Evolutionary conservation across 2,113 vertebrate genomes (phyloP).

Genomic region (Mola mola): DNA sequence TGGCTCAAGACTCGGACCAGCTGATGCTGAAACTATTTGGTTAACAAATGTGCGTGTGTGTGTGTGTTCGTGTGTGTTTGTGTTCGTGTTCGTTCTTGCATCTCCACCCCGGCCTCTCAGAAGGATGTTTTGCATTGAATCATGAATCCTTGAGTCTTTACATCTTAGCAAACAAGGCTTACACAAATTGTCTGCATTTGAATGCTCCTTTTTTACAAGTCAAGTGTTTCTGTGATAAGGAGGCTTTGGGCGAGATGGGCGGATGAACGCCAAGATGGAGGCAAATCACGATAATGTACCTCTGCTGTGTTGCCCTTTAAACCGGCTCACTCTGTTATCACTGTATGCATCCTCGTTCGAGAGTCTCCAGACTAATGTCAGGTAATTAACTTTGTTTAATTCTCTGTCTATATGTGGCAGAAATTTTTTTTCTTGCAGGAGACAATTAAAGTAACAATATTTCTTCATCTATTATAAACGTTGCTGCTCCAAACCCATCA

Average conservation of each 20-base stretch:
- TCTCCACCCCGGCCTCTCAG: background rate
- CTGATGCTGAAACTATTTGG: slow-evolving; percentile 44
- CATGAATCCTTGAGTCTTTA: slow-evolving; percentile 26
- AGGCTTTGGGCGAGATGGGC: background rate
- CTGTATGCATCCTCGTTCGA: too few relatives aligned
- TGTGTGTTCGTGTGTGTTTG: background rate
- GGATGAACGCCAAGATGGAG: too few relatives aligned
- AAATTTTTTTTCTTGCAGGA: too few relatives aligned
- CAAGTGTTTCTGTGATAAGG: slow-evolving; percentile 68
- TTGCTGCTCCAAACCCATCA: too few relatives aligned
- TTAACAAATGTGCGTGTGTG: slow-evolving; percentile 61
- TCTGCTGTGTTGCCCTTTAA: too few relatives aligned
- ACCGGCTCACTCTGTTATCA: too few relatives aligned
- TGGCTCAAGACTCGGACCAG: background rate
- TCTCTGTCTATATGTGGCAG: too few relatives aligned
- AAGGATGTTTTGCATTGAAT: slow-evolving; percentile 60
- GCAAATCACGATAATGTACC: too few relatives aligned
- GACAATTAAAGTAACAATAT: too few relatives aligned
- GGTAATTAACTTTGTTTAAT: too few relatives aligned
- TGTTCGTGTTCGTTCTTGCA: background rate
- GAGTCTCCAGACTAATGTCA: too few relatives aligned
- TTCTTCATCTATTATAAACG: too few relatives aligned
- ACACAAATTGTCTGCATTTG: slow-evolving; percentile 68
- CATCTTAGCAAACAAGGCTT: slow-evolving; percentile 42
- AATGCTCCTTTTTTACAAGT: slow-evolving; percentile 77